Percentiles rank a stretch among this genome's conserved stretches.
phyloP scores from a whole-genome alignment of 2,113 vertebrate genomes.

The Leucoraja erinaceus region DNA sequence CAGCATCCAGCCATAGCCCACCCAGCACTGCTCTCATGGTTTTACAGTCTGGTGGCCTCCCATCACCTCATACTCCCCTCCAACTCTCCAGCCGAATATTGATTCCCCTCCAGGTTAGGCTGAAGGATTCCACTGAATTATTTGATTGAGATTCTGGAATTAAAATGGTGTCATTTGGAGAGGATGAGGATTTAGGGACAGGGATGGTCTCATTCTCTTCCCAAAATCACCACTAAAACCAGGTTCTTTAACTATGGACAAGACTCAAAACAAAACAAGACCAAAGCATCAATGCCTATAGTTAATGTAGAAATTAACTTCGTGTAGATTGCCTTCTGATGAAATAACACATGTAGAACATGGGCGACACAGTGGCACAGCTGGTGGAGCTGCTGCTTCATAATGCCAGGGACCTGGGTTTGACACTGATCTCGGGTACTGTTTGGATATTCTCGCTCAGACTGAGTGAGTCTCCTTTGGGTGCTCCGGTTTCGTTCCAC shows the following conservation, averaged over 20 bases:
- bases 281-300: too few species aligned
- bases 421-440: too few species aligned
- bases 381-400: too few species aligned
- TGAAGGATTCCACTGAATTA: not conserved
- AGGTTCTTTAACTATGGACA: not conserved
- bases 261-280: too few species aligned
- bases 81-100: not conserved
- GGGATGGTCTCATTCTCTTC: not conserved
- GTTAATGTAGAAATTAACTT: too few species aligned
- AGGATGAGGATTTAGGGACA: not conserved
- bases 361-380: too few species aligned
- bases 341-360: too few species aligned
- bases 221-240: not conserved
- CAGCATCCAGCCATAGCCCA: not conserved
- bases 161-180: not conserved
- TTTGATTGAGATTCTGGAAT: not conserved
- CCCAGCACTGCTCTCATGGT: not conserved
- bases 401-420: too few species aligned
- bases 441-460: too few species aligned
- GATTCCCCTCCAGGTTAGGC: not conserved
- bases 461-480: too few species aligned
- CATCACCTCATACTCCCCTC: not conserved
- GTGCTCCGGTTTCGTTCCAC: too few species aligned
- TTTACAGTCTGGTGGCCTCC: not conserved
- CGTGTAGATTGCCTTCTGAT: too few species aligned